Evolutionary conservation across 2,888 invertebrate species (phyloP).

Genomic region (Beris chalybata): DNA sequence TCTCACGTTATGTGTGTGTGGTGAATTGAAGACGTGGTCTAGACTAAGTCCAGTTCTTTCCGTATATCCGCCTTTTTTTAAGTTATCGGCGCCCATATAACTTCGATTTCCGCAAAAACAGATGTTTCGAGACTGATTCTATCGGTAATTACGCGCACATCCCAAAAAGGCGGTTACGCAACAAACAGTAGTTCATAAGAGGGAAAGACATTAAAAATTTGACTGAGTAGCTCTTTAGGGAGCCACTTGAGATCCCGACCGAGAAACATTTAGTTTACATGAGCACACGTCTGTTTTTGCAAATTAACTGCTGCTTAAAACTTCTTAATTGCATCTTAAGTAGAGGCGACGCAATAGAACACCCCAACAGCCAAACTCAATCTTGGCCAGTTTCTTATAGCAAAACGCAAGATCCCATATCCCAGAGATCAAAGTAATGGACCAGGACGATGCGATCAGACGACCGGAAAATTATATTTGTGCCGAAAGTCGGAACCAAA

Average conservation of each 20-base stretch:
- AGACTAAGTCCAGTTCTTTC: not conserved
- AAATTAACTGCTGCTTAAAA: constrained; percentile 31
- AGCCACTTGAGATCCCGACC: constrained; percentile 23
- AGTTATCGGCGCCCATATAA: constrained; percentile 19
- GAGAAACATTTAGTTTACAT: constrained; percentile 25
- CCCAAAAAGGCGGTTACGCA: constrained; percentile 21
- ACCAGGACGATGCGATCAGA: too few species aligned
- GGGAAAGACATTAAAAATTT: constrained; percentile 21
- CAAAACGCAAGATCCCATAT: too few species aligned
- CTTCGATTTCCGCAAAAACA: constrained; percentile 14
- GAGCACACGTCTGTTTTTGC: constrained; percentile 31
- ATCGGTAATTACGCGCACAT: constrained; percentile 23
- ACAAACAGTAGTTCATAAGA: constrained; percentile 16
- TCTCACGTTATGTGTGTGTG: not conserved
- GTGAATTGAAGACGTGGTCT: not conserved
- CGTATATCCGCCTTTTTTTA: constrained; percentile 1
- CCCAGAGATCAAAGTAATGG: too few species aligned
- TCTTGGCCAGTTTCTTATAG: not conserved
- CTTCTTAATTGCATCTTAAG: constrained; percentile 18
- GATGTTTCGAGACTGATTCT: constrained; percentile 13
- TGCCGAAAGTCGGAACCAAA: too few species aligned
- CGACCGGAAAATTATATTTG: too few species aligned
- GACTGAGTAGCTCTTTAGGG: constrained; percentile 24
- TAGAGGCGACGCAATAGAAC: not conserved
- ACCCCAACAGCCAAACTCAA: not conserved